Evolutionary conservation across 2,888 invertebrate genomes (phyloP), one percentile per base, ranked within the genome.

Genomic region (Chrysopilus asiliformis): DNA sequence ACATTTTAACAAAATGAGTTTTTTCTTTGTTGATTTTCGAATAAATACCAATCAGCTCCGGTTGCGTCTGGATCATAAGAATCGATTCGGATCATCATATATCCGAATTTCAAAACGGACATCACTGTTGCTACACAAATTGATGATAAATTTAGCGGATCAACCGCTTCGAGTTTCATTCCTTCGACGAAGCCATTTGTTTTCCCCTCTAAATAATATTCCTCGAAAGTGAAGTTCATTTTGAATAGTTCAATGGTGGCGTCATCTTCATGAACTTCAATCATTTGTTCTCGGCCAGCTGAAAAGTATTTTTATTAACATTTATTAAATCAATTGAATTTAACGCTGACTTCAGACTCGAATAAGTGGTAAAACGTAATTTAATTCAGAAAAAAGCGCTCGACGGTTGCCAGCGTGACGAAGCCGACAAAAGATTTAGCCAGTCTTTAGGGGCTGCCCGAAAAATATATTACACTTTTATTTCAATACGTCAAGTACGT

Each of bases 111-210:
- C 20, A 95, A 64, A 36, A 94, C 91, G 64, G 85, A 83, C 79
- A 86, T 89, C 2, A 97, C 86, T 0, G 94, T 93, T 2, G 95
- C 95, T 0, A 90, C 93, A 58, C 91, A 91, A 39, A 97, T 87
- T 0, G 90, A 79, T 1, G 91, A 87, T 24, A 95, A 67, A 60
- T 97, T 95, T 3, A 97, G 67, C 0, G 97, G 97, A 68, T 98
- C 97, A 40, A 97, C 87, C 0, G 95, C 94, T 68, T 98, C 97
- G 24, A 98, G 66, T 60, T 94, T 94, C 87, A 91, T 89, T 28
- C 93, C 91, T 48, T 80, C 79, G 31, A 74, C 60, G 53, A 90
- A 87, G 3, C 72, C 57, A 3, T 72, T 64, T 7, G 60, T 64
- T 42, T 65, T 64, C 30, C 64, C 61, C 39, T 65, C 64, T 40